Base-by-base conservation (phyloP, 2,797 vertebrate genomes). In the Loris lydekkerianus region DNA sequence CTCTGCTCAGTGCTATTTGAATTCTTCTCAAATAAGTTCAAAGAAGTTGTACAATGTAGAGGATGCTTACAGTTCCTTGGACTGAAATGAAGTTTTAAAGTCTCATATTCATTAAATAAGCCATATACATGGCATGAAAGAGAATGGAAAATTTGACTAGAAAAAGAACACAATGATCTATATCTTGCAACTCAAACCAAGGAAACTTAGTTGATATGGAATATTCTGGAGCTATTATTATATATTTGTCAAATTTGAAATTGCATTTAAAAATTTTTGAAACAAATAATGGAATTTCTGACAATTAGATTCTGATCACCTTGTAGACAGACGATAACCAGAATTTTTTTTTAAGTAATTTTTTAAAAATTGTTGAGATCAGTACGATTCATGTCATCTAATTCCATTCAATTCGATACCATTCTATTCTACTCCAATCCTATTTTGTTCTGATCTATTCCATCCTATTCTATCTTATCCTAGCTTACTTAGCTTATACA, bases 11-110 rank as follows among this genome's bases (percentile, higher is more conserved):
- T 70, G 91, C 75, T 86, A 83, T 96, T 95, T 96, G 60, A 95
- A 96, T 97, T 96, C 61, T 96, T 93, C 96, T 97, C 93, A 89
- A 89, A 87, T 11, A 94, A 76, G 82, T 97, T 97, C 94, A 97
- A 96, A 95, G 85, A 88, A 53, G 69, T 93, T 81, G 92, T 67
- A 49, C 86, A 80, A 78, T 96, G 83, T 72, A 53, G 70, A 87
- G 34, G 25, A 5, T 85, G 43, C 91, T 76, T 60, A 56, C 17
- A 40, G 92, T 81, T 65, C 70, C 61, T 5, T 34, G 65, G 73
- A 94, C n/a, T 1, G 56, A 53, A 1, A 27, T 8, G 53, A 17
- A 75, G 81, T 10, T n/a, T 58, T 27, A 63, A 85, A 93, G 27
- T 61, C 73, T 87, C 10, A 0, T 40, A 1, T 37, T 88, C 94